Evolutionary conservation across 2,113 vertebrate genomes (phyloP), one percentile per base, ranked within the genome.

Genomic region (Neomonachus schauinslandi): DNA sequence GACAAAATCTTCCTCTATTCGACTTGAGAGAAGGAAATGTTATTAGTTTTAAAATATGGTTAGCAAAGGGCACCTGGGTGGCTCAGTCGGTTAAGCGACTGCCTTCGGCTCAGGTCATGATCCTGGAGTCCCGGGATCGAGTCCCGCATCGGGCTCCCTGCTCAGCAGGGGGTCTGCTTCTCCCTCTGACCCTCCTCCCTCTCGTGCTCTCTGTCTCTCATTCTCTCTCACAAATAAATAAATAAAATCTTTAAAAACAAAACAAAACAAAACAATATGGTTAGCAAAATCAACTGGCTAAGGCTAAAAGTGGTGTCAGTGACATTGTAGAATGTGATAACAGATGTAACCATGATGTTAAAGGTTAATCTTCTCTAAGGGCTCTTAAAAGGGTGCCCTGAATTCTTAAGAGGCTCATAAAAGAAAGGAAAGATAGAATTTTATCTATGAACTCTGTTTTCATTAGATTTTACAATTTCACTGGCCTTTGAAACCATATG

Each of bases 361-460:
- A 96, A 92, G 33, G 80, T 92, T 92, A 96, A 89, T 97, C 77
- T 95, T 59, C 82, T 93, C 83, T 90, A 72, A 95, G 16, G 15
- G 65, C 94, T 85, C 97, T 91, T 72, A 72, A 96, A 98, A 98
- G 80, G 21, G 72, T 92, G 51, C 33, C 49, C 57, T 96, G 91
- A 49, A 91, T 88, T 67, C 97, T 98, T 94, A 97, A 97, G 87
- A 96, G 92, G 42, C 79, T 98, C 83, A 90, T 90, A 92, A 97
- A 98, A 85, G 81, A 87, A 94, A 93, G 1, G 15, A 55, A 96
- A 97, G 94, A 96, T 6, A 96, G 92, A 95, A 95, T 89, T 97
- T 97, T 96, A 97, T 96, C 90, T 97, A 61, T 89, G 84, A 95
- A 71, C 84, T 91, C 79, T 76, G 57, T 92, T 98, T 96, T 96